Evolutionary conservation across 2,113 vertebrate species (phyloP), one percentile per base, ranked within the genome.

Genomic region (Megaleporinus macrocephalus): DNA sequence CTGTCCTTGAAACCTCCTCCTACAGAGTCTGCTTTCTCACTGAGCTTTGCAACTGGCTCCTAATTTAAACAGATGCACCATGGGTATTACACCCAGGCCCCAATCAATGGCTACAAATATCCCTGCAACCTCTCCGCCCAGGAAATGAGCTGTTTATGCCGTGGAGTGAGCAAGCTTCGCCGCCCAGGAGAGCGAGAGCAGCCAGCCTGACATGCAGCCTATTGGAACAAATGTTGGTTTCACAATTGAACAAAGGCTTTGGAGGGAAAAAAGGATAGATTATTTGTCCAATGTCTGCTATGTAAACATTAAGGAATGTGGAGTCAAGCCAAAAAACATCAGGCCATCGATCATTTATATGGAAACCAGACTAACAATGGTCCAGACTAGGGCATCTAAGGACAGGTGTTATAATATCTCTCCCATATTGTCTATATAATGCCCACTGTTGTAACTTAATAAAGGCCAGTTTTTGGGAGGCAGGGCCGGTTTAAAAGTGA

Each of bases 61-160:
- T 88, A 90, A 91, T 91, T 94, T 93, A 93, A 92, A 94, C 74
- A 90, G 84, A 93, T 65, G 84, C 83, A 87, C 85, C 86, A 87
- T 80, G 85, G 88, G 84, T 89, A 86, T 89, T 92, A 88, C 82
- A 91, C 90, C 87, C 90, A 86, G 61, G 71, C 44, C 49, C 87
- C 84, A 87, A 94, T 95, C 91, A 93, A 92, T 91, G 88, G 68
- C 70, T 78, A 92, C 76, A 75, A 91, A 89, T 83, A 92, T 92
- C 27, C 69, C 70, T 74, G 84, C 85, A 61, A 88, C 73, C 76
- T 69, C 85, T 83, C 71, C 55, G 44, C 72, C 87, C 74, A 88
- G 86, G 83, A 77, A 90, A 90, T 73, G 36, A 79, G 74, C 49
- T 69, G 74, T 78, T 84, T 30, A 57, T 78, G 68, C 81, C 76